Conservation (phyloP, 1,140 invertebrate genomes). For the Drosophila obscura region DNA sequence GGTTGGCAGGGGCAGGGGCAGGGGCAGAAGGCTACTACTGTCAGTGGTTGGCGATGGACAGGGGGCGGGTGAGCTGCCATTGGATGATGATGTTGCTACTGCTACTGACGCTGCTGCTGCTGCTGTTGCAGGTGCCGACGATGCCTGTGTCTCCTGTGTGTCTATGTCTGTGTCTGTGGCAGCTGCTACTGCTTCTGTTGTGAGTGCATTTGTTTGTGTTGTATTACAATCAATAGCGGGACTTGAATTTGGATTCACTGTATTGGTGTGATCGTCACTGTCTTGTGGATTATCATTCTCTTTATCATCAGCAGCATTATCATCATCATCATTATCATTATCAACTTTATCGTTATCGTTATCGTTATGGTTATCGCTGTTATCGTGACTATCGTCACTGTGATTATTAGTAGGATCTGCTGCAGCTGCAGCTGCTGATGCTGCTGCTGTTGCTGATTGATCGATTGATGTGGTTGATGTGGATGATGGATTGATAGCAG, state of each 20-base stretch:
- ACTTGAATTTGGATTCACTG: constrained; percentile 33
- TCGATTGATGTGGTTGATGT: constrained; percentile 48
- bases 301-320: constrained; percentile 14
- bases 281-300: constrained; percentile 27
- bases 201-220: constrained; percentile 67
- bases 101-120: constrained; percentile 29
- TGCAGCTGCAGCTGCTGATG: constrained; percentile 13
- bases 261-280: constrained; percentile 26
- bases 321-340: constrained; percentile 14
- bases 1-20: constrained; percentile 21
- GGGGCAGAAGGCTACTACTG: constrained; percentile 26
- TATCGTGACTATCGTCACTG: constrained; percentile 5
- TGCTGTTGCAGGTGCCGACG: constrained; percentile 16
- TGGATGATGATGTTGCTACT: constrained; percentile 43
- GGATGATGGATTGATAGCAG: constrained; percentile 48
- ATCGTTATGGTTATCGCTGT: constrained; percentile 22
- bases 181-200: constrained; percentile 42
- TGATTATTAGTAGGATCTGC: constrained; percentile 26
- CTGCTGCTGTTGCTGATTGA: constrained; percentile 17
- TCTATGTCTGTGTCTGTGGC: constrained; percentile 7
- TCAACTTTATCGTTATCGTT: constrained; percentile 8
- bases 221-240: constrained; percentile 69
- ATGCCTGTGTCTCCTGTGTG: neutral
- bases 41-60: neutral
- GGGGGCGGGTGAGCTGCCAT: constrained; percentile 44